These are phyloP conservation scores for Protodeltote pygarga DNA, from an alignment of 2,888 invertebrate species.

Conservation along the genomic window DNA sequence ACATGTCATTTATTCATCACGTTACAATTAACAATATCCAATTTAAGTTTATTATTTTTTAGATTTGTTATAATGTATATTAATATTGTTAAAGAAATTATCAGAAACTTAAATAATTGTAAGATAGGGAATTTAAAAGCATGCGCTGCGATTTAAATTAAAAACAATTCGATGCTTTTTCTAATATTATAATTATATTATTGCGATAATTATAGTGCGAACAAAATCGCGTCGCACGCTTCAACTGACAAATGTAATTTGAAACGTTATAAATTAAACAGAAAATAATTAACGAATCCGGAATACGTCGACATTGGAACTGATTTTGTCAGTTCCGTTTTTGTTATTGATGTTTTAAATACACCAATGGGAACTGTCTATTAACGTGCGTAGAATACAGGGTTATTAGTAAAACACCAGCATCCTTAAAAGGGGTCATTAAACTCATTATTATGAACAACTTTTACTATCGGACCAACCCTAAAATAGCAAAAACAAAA, in stretches of 20 bases:
- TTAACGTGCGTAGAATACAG: no score
- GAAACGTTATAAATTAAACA: slow-evolving; percentile 19
- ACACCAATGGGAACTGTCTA: no score
- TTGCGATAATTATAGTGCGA: slow-evolving; percentile 8
- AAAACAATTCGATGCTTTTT: slow-evolving; percentile 29
- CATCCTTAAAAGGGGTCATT: no score
- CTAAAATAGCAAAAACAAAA: no score
- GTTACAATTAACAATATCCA: no score
- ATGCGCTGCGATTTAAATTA: slow-evolving; percentile 10
- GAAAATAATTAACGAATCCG: background rate
- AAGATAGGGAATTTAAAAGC: slow-evolving; percentile 4
- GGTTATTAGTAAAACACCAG: no score
- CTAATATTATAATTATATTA: slow-evolving; percentile 13
- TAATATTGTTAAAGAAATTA: slow-evolving; percentile 12
- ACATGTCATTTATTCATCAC: slow-evolving; percentile 17
- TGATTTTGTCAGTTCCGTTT: no score
- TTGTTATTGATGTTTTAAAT: no score
- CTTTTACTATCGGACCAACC: no score
- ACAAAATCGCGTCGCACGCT: slow-evolving; percentile 7
- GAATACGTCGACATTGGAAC: no score
- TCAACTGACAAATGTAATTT: slow-evolving; percentile 6
- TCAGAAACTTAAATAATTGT: slow-evolving; percentile 12
- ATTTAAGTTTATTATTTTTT: slow-evolving; percentile 1
- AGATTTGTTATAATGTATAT: slow-evolving; percentile 1
- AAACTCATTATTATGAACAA: no score